Conservation (phyloP, 2,888 invertebrate species). For the Parnassius smintheus region DNA sequence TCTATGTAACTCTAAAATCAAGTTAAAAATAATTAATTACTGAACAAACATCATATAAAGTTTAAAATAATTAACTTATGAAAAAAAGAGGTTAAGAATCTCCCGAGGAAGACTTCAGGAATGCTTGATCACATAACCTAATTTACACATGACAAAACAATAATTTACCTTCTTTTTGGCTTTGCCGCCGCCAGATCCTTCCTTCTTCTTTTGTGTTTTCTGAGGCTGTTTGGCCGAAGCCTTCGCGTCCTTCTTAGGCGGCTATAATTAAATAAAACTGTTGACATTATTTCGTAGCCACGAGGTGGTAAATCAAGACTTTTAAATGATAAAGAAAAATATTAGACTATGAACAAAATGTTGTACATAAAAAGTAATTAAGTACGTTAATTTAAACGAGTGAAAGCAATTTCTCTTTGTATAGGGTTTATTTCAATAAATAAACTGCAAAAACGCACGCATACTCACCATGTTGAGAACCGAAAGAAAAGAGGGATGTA, state of each 20-base stretch:
- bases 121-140: slow-evolving; percentile 60
- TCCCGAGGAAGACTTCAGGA: background rate
- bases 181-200: slow-evolving; percentile 96
- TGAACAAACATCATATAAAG: no score
- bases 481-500: slow-evolving; percentile 58
- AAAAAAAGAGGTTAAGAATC: no score
- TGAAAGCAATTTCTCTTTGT: background rate
- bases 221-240: slow-evolving; percentile 95
- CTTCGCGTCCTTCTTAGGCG: slow-evolving; percentile 96
- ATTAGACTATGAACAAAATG: background rate
- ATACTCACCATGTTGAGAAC: slow-evolving; percentile 77
- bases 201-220: slow-evolving; percentile 97
- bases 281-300: slow-evolving; percentile 57
- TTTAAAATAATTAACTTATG: no score
- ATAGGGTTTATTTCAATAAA: slow-evolving; percentile 13
- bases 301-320: slow-evolving; percentile 50
- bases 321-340: background rate
- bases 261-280: slow-evolving; percentile 82
- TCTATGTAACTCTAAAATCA: no score
- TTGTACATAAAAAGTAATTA: background rate
- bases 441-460: slow-evolving; percentile 27
- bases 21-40: no score
- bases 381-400: background rate
- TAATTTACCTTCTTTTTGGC: slow-evolving; percentile 95
- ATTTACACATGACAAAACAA: slow-evolving; percentile 37